These are phyloP conservation scores for Harpagifer antarcticus DNA, from an alignment of 2,797 vertebrate species.

Conservation along the genomic window DNA sequence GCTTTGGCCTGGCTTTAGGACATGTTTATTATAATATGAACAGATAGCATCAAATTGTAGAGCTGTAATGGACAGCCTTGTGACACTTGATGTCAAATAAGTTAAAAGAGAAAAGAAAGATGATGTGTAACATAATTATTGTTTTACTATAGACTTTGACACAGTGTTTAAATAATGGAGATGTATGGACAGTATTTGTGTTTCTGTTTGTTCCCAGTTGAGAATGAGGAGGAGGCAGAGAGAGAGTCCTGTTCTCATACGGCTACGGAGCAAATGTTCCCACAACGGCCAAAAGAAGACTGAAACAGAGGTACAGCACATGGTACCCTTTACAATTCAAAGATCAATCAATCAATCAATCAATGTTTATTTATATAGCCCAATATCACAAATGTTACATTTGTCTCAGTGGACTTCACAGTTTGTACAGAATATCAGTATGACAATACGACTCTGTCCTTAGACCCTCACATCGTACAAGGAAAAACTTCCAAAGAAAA, in stretches of 20 bases:
- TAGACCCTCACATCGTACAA: no score
- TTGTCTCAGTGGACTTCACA: no score
- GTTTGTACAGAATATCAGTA: no score
- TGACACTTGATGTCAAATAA: neutral
- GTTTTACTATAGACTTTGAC: neutral
- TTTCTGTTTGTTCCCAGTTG: conserved; percentile 84
- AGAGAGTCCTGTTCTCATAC: conserved; percentile 95
- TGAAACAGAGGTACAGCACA: conserved; percentile 93
- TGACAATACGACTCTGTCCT: no score
- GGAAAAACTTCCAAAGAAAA: no score
- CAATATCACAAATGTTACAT: no score
- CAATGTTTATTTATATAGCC: no score
- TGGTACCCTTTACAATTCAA: neutral
- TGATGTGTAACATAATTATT: neutral
- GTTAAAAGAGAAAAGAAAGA: neutral
- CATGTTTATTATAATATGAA: conserved; percentile 4
- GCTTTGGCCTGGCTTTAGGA: neutral
- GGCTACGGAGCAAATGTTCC: conserved; percentile 98
- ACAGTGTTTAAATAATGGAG: conserved; percentile 1
- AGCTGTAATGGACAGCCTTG: neutral
- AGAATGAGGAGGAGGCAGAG: conserved; percentile 95
- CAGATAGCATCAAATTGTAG: neutral
- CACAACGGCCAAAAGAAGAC: conserved; percentile 94
- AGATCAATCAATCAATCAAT: no score
- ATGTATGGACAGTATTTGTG: conserved; percentile 14